phyloP scores from a whole-genome alignment of 2,797 vertebrate species.

The Gouania willdenowi region DNA sequence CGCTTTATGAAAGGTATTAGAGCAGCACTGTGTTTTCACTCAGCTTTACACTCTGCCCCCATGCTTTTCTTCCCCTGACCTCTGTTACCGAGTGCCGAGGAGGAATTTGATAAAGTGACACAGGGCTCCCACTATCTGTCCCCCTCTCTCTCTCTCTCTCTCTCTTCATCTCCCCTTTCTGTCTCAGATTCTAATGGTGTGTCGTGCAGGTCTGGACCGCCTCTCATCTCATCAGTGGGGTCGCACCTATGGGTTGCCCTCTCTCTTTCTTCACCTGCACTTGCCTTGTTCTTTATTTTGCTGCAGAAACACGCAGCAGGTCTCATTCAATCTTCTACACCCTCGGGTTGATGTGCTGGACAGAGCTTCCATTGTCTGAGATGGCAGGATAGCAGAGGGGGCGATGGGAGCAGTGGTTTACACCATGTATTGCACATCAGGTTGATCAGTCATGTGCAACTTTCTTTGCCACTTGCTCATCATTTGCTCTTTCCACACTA shows the following conservation, averaged over 20 bases:
- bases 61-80: slow-evolving; percentile 68
- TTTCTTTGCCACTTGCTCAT: slow-evolving; percentile 37
- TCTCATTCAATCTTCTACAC: slow-evolving; percentile 65
- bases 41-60: slow-evolving; percentile 71
- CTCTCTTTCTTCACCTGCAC: slow-evolving; percentile 34
- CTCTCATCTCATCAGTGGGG: slow-evolving; percentile 73
- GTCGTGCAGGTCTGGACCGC: slow-evolving; percentile 58
- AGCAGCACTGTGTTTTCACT: slow-evolving; percentile 70
- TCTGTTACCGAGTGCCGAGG: slow-evolving; percentile 67
- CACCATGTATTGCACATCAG: slow-evolving; percentile 28
- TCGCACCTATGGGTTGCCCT: slow-evolving; percentile 62
- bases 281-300: slow-evolving; percentile 67
- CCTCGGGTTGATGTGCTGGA: slow-evolving; percentile 49
- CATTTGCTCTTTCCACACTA: slow-evolving; percentile 39
- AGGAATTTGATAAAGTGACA: slow-evolving; percentile 79
- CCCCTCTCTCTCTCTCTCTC: slow-evolving; percentile 27
- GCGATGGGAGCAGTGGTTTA: slow-evolving; percentile 16
- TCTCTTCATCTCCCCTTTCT: slow-evolving; percentile 47
- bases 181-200: slow-evolving; percentile 61
- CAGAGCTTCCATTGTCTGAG: slow-evolving; percentile 22
- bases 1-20: slow-evolving; percentile 78
- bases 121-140: slow-evolving; percentile 35
- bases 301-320: slow-evolving; percentile 36
- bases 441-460: slow-evolving; percentile 30
- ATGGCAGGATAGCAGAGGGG: slow-evolving; percentile 12